These are phyloP conservation scores for Neodontobutis hainanensis DNA, from an alignment of 2,113 vertebrate genomes.

Conservation along the genomic window DNA sequence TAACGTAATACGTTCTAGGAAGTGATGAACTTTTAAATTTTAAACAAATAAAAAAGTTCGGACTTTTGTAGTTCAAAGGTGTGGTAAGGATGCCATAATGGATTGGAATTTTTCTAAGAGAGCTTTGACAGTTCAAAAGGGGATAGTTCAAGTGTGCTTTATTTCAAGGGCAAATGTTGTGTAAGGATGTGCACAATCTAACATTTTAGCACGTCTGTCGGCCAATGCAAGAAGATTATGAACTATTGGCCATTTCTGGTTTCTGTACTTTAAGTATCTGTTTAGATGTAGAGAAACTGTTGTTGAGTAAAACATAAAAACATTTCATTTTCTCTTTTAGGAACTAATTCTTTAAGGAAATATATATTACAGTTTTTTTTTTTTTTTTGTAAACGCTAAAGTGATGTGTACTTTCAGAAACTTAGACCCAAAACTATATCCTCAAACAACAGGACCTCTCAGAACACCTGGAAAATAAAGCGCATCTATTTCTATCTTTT, in stretches of 20 bases:
- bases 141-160: background rate
- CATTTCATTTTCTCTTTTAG: too few relatives aligned
- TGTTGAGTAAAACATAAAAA: too few relatives aligned
- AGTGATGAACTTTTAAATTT: too few relatives aligned
- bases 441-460: too few relatives aligned
- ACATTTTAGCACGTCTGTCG: conserved; percentile 6
- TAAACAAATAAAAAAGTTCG: conserved; percentile 19
- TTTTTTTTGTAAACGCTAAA: too few relatives aligned
- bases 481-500: too few relatives aligned
- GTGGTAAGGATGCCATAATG: conserved; percentile 14
- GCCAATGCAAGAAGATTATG: background rate
- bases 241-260: background rate
- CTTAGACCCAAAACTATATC: too few relatives aligned
- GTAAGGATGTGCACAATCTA: background rate
- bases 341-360: too few relatives aligned
- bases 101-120: conserved; percentile 7
- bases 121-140: conserved; percentile 14
- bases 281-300: too few relatives aligned
- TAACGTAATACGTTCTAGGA: background rate
- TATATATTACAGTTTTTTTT: too few relatives aligned
- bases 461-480: too few relatives aligned
- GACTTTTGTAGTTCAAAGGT: conserved; percentile 7
- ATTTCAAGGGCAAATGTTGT: conserved; percentile 4
- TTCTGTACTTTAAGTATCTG: background rate
- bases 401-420: too few relatives aligned